phyloP scores from a whole-genome alignment of 2,888 invertebrate genomes.

The Prosapia bicincta region DNA sequence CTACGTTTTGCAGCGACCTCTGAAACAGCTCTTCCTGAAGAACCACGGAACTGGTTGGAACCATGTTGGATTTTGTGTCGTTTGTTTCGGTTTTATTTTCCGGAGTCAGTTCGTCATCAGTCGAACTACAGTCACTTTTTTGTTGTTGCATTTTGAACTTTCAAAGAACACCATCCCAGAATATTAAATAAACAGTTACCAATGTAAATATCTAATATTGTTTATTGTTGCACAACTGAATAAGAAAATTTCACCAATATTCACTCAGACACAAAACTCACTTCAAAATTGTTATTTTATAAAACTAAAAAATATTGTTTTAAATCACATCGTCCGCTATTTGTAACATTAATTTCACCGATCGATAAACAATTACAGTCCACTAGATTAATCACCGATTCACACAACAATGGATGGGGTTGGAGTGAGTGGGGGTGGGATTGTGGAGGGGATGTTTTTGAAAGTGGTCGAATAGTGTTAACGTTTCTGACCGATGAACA shows the following conservation, averaged over 20 bases:
- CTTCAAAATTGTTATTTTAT: neutral
- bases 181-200: neutral
- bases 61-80: neutral
- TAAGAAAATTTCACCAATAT: neutral
- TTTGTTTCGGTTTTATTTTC: slow-evolving; percentile 1
- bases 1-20: slow-evolving; percentile 64
- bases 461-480: neutral
- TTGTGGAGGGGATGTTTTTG: neutral
- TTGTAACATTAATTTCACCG: neutral
- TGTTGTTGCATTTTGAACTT: slow-evolving; percentile 24
- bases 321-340: neutral
- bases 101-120: neutral
- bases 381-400: neutral
- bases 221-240: neutral
- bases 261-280: neutral
- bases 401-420: neutral
- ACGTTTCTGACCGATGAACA: neutral
- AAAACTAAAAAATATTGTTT: neutral
- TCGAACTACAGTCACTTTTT: slow-evolving; percentile 5
- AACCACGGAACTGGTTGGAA: slow-evolving; percentile 50
- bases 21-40: slow-evolving; percentile 61
- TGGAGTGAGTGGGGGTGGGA: slow-evolving; percentile 6
- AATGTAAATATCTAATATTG: neutral
- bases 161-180: slow-evolving; percentile 13
- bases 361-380: neutral